A percentile compares a stretch with the other conserved stretches of the same genome.
These are phyloP conservation scores for Gymnothorax javanicus DNA, from an alignment of 2,797 vertebrate genomes.

Conservation along the genomic window DNA sequence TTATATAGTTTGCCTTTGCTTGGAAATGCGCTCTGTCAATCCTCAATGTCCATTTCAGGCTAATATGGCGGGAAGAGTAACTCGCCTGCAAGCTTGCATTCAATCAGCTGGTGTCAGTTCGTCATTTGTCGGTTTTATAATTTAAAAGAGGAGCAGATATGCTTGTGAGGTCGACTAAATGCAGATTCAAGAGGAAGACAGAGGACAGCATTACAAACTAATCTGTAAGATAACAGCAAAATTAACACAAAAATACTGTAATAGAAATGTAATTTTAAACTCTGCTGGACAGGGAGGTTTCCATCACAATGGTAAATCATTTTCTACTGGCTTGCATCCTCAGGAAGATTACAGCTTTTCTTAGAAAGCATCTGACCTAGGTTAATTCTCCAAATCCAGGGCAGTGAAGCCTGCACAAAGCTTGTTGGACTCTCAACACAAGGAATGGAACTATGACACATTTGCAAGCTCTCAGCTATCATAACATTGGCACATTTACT, in stretches of 20 bases:
- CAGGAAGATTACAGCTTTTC: not conserved
- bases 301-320: too few species aligned
- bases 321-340: too few species aligned
- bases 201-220: not conserved
- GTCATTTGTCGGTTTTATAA: not conserved
- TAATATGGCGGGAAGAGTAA: too few species aligned
- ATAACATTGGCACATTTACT: too few species aligned
- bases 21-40: not conserved
- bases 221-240: not conserved
- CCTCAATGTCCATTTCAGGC: not conserved
- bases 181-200: not conserved
- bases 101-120: not conserved
- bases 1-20: not conserved
- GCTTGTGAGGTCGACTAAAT: not conserved
- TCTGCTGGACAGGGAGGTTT: too few species aligned
- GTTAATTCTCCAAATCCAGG: not conserved
- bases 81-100: not conserved
- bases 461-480: too few species aligned
- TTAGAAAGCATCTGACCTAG: not conserved
- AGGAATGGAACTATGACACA: too few species aligned
- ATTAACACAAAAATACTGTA: not conserved
- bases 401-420: too few species aligned
- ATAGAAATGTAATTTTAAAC: not conserved
- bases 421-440: too few species aligned
- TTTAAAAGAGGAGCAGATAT: not conserved